These are phyloP conservation scores for Sphaerodactylus townsendi DNA, from an alignment of 2,113 vertebrate species.

Conservation along the genomic window DNA sequence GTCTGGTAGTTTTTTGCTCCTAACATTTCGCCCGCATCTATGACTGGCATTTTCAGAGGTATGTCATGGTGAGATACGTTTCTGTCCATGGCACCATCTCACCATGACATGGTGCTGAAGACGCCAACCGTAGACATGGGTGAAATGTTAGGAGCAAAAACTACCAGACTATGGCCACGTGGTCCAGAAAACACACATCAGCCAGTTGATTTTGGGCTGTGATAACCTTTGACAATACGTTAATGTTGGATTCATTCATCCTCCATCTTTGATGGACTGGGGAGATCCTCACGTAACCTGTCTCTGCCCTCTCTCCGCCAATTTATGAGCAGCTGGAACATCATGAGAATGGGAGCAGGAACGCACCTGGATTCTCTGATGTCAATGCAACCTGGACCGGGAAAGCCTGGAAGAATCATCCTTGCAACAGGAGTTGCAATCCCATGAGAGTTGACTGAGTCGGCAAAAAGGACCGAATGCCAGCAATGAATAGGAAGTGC, in stretches of 20 bases:
- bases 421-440: background rate
- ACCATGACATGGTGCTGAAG: too few relatives aligned
- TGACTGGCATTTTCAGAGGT: too few relatives aligned
- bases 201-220: too few relatives aligned
- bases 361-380: background rate
- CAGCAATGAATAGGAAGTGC: background rate
- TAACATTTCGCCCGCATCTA: too few relatives aligned
- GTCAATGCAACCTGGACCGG: background rate
- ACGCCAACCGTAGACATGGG: too few relatives aligned
- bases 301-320: background rate
- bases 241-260: background rate
- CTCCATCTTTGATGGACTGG: background rate
- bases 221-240: too few relatives aligned
- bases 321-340: background rate
- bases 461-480: background rate
- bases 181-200: too few relatives aligned
- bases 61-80: too few relatives aligned
- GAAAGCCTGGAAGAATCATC: background rate
- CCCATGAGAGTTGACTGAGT: background rate
- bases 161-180: too few relatives aligned
- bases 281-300: background rate
- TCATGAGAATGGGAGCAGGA: background rate
- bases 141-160: too few relatives aligned
- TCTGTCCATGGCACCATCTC: too few relatives aligned
- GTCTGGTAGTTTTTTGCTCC: too few relatives aligned